Conservation (phyloP, 37 sponge, comb jelly and placozoan genomes). For the Bolinopsis microptera region DNA sequence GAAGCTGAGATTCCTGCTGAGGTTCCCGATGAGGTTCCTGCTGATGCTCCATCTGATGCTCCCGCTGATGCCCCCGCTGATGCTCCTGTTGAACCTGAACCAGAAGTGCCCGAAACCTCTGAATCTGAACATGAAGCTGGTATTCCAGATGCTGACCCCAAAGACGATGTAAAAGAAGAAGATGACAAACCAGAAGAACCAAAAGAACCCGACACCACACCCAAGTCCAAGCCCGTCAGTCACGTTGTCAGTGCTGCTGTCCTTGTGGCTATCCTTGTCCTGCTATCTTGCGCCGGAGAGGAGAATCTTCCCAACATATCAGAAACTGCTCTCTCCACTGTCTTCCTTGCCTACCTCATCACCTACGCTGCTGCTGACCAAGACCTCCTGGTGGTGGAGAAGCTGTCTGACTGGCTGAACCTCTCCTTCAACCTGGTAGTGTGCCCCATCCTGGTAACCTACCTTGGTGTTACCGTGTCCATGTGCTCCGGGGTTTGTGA, state of each 20-base stretch:
- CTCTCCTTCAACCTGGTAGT: background rate
- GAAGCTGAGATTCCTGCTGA: background rate
- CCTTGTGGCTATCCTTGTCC: background rate
- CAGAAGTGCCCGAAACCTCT: background rate
- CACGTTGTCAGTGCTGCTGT: background rate
- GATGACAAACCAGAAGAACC: background rate
- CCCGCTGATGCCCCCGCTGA: background rate
- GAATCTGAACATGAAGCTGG: background rate
- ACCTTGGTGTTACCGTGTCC: background rate
- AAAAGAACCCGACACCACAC: background rate
- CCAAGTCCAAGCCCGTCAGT: background rate
- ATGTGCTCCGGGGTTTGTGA: background rate
- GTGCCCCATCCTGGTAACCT: background rate
- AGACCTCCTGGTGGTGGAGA: background rate
- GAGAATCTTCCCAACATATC: background rate
- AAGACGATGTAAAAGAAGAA: background rate
- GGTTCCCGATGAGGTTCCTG: background rate
- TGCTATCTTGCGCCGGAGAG: background rate
- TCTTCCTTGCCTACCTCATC: background rate
- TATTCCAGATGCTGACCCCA: background rate
- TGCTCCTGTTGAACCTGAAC: background rate
- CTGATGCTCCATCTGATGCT: background rate
- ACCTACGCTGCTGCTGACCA: background rate
- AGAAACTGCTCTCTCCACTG: background rate
- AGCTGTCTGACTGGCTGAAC: background rate